Evolutionary conservation across 2,113 vertebrate genomes (phyloP).

Genomic region (Nothobranchius furzeri): DNA sequence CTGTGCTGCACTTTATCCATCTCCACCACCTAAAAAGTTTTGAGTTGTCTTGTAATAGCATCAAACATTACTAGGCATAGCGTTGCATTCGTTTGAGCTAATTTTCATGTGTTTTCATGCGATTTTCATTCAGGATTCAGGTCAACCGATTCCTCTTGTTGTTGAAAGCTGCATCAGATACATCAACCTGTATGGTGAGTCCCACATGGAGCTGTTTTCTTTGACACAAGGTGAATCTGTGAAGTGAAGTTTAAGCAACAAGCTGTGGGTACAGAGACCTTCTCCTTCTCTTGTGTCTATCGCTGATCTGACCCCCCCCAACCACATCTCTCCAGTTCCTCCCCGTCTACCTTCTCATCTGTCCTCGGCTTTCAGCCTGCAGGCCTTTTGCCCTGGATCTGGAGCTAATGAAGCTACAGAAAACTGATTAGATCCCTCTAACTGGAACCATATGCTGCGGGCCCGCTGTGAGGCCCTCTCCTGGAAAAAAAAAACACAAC

Average conservation of each 20-base stretch:
- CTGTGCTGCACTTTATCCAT: slow-evolving; percentile 15
- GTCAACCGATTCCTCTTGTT: slow-evolving; percentile 92
- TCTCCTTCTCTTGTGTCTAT: background rate
- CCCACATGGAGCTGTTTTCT: slow-evolving; percentile 1
- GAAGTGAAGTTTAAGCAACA: too few species aligned
- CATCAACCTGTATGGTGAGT: slow-evolving; percentile 96
- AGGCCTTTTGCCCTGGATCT: slow-evolving; percentile 60
- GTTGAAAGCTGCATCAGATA: slow-evolving; percentile 96
- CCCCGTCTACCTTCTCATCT: slow-evolving; percentile 68
- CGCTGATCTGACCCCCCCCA: background rate
- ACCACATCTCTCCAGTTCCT: slow-evolving; percentile 31
- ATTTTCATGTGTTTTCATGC: background rate
- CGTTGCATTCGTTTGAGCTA: background rate
- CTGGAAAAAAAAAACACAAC: slow-evolving; percentile 47
- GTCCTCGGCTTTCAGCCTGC: slow-evolving; percentile 63
- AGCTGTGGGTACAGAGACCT: slow-evolving; percentile 14
- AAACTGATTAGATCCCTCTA: slow-evolving; percentile 74
- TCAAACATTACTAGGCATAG: too few species aligned
- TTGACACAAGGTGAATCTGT: background rate
- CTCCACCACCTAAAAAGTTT: too few species aligned
- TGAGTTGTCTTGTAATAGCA: too few species aligned
- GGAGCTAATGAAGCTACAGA: slow-evolving; percentile 78
- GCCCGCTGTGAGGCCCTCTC: slow-evolving; percentile 54
- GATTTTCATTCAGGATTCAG: slow-evolving; percentile 73
- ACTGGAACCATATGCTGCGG: slow-evolving; percentile 71